A percentile compares a stretch with the other conserved stretches of the same genome.
These are phyloP conservation scores for Drosophila pachea DNA, from an alignment of 1,140 invertebrate species.

Conservation along the genomic window DNA sequence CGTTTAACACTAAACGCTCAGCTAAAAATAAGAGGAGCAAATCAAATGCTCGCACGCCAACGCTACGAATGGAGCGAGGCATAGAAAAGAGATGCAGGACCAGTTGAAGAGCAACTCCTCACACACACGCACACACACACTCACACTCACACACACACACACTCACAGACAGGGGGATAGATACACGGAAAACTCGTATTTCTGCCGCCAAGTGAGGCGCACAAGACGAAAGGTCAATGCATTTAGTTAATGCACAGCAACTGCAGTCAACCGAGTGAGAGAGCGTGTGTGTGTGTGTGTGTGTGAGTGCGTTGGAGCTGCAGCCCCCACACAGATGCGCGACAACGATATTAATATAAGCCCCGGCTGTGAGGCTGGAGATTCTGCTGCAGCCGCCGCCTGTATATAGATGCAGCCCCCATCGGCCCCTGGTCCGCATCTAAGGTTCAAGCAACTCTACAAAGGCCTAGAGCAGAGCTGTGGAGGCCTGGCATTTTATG, in stretches of 20 bases:
- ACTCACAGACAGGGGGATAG: conserved; percentile 58
- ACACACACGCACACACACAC: conserved; percentile 34
- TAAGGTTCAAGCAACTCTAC: conserved; percentile 67
- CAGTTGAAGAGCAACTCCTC: conserved; percentile 73
- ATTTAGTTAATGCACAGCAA: conserved; percentile 70
- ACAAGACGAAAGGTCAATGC: conserved; percentile 70
- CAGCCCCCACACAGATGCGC: conserved; percentile 64
- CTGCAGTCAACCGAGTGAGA: conserved; percentile 13
- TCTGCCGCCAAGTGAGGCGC: conserved; percentile 62
- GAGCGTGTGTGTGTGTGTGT: conserved; percentile 36
- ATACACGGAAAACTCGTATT: conserved; percentile 75
- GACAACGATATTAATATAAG: conserved; percentile 54
- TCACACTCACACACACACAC: conserved; percentile 41
- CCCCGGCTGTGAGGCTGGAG: conserved; percentile 22
- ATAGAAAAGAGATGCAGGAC: conserved; percentile 75
- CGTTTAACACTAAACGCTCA: conserved; percentile 30
- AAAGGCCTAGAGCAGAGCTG: conserved; percentile 25
- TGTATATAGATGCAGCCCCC: conserved; percentile 3
- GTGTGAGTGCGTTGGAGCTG: conserved; percentile 41
- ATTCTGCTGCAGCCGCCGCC: conserved; percentile 15
- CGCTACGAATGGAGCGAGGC: conserved; percentile 53
- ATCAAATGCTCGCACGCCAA: conserved; percentile 67
- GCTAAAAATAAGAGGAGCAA: conserved; percentile 73
- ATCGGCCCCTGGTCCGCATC: conserved; percentile 32
- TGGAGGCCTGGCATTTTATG: conserved; percentile 34